phyloP scores from a whole-genome alignment of 2,888 invertebrate species.

The Candidula unifasciata region DNA sequence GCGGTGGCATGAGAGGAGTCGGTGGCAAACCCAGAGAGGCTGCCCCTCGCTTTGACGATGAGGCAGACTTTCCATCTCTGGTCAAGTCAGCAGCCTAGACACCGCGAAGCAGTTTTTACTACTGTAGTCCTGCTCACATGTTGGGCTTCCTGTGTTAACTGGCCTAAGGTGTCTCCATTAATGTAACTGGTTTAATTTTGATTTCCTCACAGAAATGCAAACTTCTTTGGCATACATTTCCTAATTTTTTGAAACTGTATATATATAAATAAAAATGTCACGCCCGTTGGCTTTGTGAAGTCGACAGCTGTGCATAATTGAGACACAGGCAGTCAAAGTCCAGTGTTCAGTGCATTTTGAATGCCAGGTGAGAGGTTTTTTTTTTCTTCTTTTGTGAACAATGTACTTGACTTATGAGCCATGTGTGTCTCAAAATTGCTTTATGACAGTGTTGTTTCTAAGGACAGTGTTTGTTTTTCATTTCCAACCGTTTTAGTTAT shows the following conservation, averaged over 20 bases:
- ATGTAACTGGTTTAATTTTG: constrained; percentile 34
- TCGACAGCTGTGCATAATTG: not conserved
- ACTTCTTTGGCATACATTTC: constrained; percentile 17
- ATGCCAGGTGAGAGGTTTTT: not conserved
- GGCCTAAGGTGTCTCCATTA: constrained; percentile 16
- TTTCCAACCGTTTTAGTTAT: not conserved
- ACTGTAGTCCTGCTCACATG: not conserved
- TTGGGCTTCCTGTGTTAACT: not conserved
- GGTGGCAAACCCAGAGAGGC: constrained; percentile 69
- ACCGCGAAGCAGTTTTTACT: constrained; percentile 1
- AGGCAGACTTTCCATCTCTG: constrained; percentile 95
- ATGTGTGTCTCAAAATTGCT: not conserved
- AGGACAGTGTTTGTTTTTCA: not conserved
- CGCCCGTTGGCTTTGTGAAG: constrained; percentile 10
- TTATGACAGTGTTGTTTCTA: too few relatives aligned
- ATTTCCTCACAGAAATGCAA: constrained; percentile 23
- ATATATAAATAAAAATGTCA: constrained; percentile 33
- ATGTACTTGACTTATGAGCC: not conserved
- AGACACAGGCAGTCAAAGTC: not conserved
- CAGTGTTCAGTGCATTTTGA: constrained; percentile 3
- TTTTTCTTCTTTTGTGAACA: not conserved
- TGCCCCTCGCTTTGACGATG: constrained; percentile 93
- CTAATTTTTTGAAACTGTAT: constrained; percentile 21
- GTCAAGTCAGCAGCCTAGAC: constrained; percentile 79
- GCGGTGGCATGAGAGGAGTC: constrained; percentile 44